These are phyloP conservation scores for Bradypodion ventrale DNA, from an alignment of 2,797 vertebrate species.

Conservation along the genomic window DNA sequence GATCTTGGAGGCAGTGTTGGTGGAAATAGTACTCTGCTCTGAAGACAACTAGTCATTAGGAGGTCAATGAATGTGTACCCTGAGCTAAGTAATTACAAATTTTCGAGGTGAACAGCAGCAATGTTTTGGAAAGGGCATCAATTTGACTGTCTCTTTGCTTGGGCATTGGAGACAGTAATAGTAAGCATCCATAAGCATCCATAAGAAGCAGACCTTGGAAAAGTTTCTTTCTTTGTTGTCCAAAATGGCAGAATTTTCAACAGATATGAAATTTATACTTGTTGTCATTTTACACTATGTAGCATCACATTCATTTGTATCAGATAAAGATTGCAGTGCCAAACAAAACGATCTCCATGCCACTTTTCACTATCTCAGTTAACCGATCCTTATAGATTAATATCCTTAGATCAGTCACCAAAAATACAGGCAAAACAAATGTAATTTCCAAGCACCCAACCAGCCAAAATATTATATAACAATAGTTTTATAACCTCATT, in stretches of 20 bases:
- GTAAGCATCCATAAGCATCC: neutral
- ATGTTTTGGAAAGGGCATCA: neutral
- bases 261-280: too few relatives aligned
- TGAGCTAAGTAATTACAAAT: neutral
- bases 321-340: neutral
- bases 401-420: too few relatives aligned
- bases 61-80: neutral
- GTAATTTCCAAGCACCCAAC: too few relatives aligned
- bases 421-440: too few relatives aligned
- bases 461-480: too few relatives aligned
- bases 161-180: neutral
- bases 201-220: neutral
- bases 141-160: neutral
- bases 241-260: neutral
- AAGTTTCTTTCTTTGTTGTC: neutral
- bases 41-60: neutral
- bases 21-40: neutral
- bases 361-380: neutral
- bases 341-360: neutral
- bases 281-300: too few relatives aligned
- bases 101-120: neutral
- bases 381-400: too few relatives aligned
- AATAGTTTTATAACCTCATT: too few relatives aligned
- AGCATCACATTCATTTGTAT: too few relatives aligned
- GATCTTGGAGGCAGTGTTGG: neutral